Evolutionary conservation across 1,140 invertebrate genomes (phyloP).

Genomic region (Listronotus bonariensis): DNA sequence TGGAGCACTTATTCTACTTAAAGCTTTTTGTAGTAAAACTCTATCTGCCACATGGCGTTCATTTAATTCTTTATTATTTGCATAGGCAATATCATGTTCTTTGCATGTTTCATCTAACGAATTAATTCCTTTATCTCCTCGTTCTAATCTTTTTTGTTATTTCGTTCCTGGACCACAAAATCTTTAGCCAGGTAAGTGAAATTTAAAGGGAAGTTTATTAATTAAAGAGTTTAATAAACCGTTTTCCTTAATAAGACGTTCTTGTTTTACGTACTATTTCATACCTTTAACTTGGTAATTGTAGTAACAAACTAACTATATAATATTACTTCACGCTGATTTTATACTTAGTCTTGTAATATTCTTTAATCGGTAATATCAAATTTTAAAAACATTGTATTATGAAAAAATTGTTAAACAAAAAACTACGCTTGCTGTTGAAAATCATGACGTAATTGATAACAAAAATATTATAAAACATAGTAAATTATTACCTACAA

Average conservation of each 20-base stretch:
- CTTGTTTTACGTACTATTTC: too few relatives aligned
- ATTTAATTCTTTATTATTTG: conserved; percentile 48
- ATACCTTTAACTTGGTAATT: too few relatives aligned
- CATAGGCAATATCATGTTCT: conserved; percentile 58
- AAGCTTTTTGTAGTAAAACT: conserved; percentile 53
- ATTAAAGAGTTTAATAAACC: conserved; percentile 5
- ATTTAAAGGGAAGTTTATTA: conserved; percentile 56
- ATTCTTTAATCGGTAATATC: too few relatives aligned
- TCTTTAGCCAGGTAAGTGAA: conserved; percentile 57
- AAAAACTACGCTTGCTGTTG: too few relatives aligned
- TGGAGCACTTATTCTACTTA: conserved; percentile 51
- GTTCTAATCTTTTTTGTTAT: conserved; percentile 52
- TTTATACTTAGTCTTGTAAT: too few relatives aligned
- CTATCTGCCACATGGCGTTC: conserved; percentile 55
- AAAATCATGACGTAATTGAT: not conserved
- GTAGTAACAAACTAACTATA: too few relatives aligned
- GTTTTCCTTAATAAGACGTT: too few relatives aligned
- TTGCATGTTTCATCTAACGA: conserved; percentile 56
- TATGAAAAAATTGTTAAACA: too few relatives aligned
- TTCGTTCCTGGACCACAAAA: conserved; percentile 60
- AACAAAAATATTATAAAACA: not conserved
- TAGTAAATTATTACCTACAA: not conserved
- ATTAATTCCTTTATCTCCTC: conserved; percentile 57
- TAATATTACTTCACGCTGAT: too few relatives aligned
- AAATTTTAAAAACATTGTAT: too few relatives aligned